Evolutionary conservation across 2,888 invertebrate species (phyloP).

Genomic region (Nebria salina): DNA sequence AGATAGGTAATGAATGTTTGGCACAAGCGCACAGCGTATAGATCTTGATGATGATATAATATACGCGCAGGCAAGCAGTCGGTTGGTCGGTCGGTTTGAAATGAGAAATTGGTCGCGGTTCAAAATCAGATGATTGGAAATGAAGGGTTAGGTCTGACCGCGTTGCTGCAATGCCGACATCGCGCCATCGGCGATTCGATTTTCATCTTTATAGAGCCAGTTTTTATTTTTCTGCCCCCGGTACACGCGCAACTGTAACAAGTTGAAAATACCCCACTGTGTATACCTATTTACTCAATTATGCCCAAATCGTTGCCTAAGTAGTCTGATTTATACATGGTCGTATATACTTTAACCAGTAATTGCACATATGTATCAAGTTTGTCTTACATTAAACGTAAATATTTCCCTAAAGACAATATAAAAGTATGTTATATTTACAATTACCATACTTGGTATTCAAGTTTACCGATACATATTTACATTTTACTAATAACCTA

Average conservation of each 20-base stretch:
- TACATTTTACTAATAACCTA: no score
- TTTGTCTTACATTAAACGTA: no score
- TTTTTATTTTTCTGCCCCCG: neutral
- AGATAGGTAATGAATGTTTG: neutral
- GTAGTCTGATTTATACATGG: no score
- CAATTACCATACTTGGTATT: no score
- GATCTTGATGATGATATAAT: conserved; percentile 9
- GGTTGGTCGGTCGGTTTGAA: neutral
- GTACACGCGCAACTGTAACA: neutral
- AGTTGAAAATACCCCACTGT: neutral
- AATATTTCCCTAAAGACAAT: no score
- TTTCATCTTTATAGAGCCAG: neutral
- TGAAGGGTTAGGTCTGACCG: neutral
- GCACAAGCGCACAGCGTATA: neutral
- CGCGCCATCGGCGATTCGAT: neutral
- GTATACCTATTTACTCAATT: no score
- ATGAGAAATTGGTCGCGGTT: conserved; percentile 16
- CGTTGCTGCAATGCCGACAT: neutral
- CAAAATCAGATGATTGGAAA: conserved; percentile 9
- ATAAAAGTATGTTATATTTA: no score
- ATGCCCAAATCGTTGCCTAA: no score
- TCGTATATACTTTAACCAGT: no score
- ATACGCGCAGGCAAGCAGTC: neutral
- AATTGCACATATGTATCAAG: no score
- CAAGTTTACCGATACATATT: no score